These are phyloP conservation scores for Rhyzopertha dominica DNA, from an alignment of 1,140 invertebrate species.

Conservation along the genomic window DNA sequence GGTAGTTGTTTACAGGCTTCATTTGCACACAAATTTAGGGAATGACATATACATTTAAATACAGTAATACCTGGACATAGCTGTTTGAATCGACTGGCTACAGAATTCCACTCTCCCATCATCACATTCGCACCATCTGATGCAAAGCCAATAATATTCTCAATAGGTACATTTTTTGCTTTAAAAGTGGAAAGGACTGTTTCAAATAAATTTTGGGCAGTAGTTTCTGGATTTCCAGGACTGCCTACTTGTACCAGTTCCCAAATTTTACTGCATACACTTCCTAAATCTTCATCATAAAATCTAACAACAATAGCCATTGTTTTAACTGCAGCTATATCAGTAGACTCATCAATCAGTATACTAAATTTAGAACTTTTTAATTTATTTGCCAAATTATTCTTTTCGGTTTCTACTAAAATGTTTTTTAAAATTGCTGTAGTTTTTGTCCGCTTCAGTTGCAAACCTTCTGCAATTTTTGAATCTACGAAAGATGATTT, in stretches of 20 bases:
- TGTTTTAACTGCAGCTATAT: background rate
- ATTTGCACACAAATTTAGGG: slow-evolving; percentile 39
- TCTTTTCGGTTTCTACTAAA: background rate
- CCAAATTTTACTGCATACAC: background rate
- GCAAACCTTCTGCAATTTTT: background rate
- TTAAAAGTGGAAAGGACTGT: background rate
- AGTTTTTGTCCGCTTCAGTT: background rate
- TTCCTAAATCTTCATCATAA: background rate
- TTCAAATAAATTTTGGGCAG: slow-evolving; percentile 5
- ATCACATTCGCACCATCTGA: background rate
- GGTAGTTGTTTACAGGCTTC: slow-evolving; percentile 40
- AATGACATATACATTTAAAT: slow-evolving; percentile 44
- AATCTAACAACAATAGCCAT: background rate
- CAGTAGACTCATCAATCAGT: slow-evolving; percentile 3
- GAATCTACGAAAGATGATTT: background rate
- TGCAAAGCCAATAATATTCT: slow-evolving; percentile 1
- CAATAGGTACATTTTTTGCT: background rate
- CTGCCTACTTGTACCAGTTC: background rate
- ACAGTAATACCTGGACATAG: slow-evolving; percentile 28
- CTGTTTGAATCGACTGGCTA: too few species aligned
- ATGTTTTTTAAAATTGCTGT: slow-evolving; percentile 4
- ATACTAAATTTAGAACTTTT: background rate
- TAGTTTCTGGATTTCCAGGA: background rate
- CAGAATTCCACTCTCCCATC: too few species aligned
- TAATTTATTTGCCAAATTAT: background rate